These are phyloP conservation scores for Rapana venosa DNA, from an alignment of 2,888 invertebrate species.

Conservation along the genomic window DNA sequence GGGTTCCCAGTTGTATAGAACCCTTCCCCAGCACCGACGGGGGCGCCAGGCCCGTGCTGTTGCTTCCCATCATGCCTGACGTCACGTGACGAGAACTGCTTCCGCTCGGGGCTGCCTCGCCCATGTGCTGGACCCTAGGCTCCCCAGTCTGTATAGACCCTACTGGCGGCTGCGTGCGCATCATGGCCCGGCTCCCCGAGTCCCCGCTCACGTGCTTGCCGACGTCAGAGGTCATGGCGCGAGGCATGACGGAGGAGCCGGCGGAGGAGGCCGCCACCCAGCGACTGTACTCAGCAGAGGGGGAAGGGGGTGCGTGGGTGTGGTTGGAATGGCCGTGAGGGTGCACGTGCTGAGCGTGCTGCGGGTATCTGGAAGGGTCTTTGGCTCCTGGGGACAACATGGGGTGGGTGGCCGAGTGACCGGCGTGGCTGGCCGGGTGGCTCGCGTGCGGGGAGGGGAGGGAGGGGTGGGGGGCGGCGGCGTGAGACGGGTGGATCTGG, in stretches of 20 bases:
- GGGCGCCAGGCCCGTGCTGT: constrained; percentile 5
- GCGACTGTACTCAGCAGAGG: neutral
- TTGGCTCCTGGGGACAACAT: constrained; percentile 30
- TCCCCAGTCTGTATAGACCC: constrained; percentile 42
- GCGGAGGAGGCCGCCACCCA: constrained; percentile 16
- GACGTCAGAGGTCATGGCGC: constrained; percentile 14
- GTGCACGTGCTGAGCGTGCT: constrained; percentile 15
- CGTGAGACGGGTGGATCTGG: constrained; percentile 20
- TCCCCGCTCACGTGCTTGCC: neutral
- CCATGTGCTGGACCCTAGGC: constrained; percentile 23
- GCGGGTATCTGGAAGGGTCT: constrained; percentile 1
- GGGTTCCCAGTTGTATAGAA: constrained; percentile 41
- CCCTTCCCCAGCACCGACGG: constrained; percentile 14
- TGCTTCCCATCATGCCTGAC: constrained; percentile 2
- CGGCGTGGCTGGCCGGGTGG: neutral
- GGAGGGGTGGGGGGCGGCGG: neutral
- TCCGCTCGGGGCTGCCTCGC: neutral
- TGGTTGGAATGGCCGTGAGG: constrained; percentile 16
- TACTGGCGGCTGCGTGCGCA: constrained; percentile 33
- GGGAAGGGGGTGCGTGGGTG: neutral
- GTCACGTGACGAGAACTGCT: constrained; percentile 13
- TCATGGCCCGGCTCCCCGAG: neutral
- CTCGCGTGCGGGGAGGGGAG: neutral
- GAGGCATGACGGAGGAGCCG: neutral
- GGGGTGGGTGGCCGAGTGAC: constrained; percentile 30